Conservation (phyloP, 2,113 vertebrate genomes). For the Garra rufa region DNA sequence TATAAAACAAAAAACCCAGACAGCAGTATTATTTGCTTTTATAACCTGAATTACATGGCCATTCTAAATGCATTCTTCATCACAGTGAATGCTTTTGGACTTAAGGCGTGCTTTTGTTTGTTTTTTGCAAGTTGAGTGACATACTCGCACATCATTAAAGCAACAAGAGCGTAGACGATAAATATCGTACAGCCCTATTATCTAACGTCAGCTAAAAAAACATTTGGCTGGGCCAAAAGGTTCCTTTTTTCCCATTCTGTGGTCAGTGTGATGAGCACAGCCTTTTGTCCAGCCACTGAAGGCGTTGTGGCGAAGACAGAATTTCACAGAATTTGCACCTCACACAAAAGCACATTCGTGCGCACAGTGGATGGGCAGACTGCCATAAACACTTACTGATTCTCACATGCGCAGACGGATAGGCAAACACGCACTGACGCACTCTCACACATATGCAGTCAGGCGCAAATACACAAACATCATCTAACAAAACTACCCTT, state of each 20-base stretch:
- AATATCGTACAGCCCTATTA: too few species aligned
- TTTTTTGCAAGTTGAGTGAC: too few species aligned
- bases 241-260: background rate
- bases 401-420: conserved; percentile 23
- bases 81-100: too few species aligned
- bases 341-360: background rate
- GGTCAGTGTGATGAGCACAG: background rate
- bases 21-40: too few species aligned
- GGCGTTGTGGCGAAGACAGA: too few species aligned
- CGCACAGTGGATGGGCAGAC: background rate
- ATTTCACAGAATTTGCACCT: background rate
- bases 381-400: conserved; percentile 11
- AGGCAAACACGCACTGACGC: background rate
- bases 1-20: too few species aligned
- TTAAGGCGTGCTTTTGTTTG: too few species aligned
- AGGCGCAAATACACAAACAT: conserved; percentile 1
- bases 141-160: too few species aligned
- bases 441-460: conserved; percentile 15
- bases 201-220: too few species aligned
- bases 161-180: too few species aligned
- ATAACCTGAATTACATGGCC: too few species aligned
- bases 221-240: background rate
- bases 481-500: background rate
- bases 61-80: too few species aligned
- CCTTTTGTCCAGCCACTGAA: background rate